Percentiles rank a stretch among this genome's conserved stretches.
Conservation (phyloP, 2,113 vertebrate species). For the Barbus barbus region DNA sequence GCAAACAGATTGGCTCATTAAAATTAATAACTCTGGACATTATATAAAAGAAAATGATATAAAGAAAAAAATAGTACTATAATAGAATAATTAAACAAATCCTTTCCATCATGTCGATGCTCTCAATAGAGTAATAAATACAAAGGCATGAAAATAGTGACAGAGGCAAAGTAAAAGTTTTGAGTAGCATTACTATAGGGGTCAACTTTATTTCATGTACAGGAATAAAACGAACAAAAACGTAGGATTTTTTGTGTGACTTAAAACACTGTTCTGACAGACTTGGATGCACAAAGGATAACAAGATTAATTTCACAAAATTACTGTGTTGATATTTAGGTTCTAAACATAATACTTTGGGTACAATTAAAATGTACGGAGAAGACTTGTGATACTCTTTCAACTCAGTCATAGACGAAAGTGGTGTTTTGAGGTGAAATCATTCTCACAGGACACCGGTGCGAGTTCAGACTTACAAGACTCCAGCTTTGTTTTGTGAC, state of each 20-base stretch:
- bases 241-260: neutral
- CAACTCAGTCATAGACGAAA: constrained; percentile 14
- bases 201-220: constrained; percentile 56
- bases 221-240: constrained; percentile 47
- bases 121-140: neutral
- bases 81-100: neutral
- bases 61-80: neutral
- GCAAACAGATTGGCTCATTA: neutral
- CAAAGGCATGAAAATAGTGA: neutral
- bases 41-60: neutral
- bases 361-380: constrained; percentile 44
- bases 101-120: neutral
- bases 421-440: constrained; percentile 13
- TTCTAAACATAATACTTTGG: constrained; percentile 50
- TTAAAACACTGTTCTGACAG: constrained; percentile 41
- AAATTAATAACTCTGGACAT: neutral
- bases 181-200: constrained; percentile 55
- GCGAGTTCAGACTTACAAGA: constrained; percentile 2
- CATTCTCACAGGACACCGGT: constrained; percentile 19
- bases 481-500: constrained; percentile 9
- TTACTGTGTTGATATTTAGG: constrained; percentile 33
- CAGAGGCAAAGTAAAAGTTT: constrained; percentile 33
- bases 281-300: constrained; percentile 39
- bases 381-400: neutral
- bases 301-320: constrained; percentile 46